Conservation (phyloP, 2,113 vertebrate genomes). For the Oryzias curvinotus region DNA sequence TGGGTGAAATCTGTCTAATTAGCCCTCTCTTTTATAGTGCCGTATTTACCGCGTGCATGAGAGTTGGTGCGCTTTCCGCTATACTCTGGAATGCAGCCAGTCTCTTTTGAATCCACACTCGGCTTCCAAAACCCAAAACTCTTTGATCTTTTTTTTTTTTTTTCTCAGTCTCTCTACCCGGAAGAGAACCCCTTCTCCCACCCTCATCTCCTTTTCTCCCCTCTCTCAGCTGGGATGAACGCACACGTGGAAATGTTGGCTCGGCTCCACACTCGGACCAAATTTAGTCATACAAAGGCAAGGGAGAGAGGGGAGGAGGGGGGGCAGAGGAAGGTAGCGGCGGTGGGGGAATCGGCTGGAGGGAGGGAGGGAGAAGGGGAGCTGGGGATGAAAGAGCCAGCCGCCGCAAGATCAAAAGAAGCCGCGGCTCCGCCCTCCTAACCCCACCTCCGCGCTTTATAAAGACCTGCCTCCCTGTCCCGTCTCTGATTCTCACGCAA, state of each 20-base stretch:
- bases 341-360: constrained; percentile 53
- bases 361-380: constrained; percentile 22
- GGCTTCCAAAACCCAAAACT: constrained; percentile 87
- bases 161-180: constrained; percentile 90
- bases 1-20: constrained; percentile 69
- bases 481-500: constrained; percentile 81
- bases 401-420: constrained; percentile 92
- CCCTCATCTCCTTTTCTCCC: constrained; percentile 35
- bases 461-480: constrained; percentile 77
- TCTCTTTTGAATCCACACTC: constrained; percentile 86
- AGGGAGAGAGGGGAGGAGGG: constrained; percentile 60
- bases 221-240: constrained; percentile 92
- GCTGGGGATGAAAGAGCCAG: constrained; percentile 87
- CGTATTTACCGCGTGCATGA: constrained; percentile 20
- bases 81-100: constrained; percentile 87
- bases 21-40: constrained; percentile 37
- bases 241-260: constrained; percentile 97
- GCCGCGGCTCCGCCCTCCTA: constrained; percentile 81
- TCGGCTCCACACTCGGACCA: constrained; percentile 88
- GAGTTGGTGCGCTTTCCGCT: constrained; percentile 76
- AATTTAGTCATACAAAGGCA: constrained; percentile 98
- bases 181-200: constrained; percentile 89
- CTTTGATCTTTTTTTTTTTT: constrained; percentile 87
- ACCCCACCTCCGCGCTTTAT: constrained; percentile 85
- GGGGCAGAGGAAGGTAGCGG: constrained; percentile 25